These are phyloP conservation scores for Probosciger aterrimus DNA, from an alignment of 2,113 vertebrate species.

Conservation along the genomic window DNA sequence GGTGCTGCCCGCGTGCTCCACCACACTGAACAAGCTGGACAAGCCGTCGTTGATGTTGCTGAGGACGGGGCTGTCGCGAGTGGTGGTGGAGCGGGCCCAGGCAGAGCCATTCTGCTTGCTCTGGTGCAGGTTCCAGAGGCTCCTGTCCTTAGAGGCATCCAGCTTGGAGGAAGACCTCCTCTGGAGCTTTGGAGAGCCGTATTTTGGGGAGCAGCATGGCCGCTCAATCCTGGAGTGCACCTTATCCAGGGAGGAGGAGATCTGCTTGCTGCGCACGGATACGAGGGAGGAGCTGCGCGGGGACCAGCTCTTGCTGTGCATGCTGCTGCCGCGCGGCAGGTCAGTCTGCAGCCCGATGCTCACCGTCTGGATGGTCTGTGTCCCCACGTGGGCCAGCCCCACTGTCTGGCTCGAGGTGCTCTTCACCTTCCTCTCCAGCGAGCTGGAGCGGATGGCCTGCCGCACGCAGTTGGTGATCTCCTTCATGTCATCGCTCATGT, in stretches of 20 bases:
- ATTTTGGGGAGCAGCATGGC: conserved; percentile 95
- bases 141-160: conserved; percentile 87
- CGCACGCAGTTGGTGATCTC: conserved; percentile 98
- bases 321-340: conserved; percentile 68
- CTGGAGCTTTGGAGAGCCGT: conserved; percentile 93
- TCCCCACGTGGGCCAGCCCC: conserved; percentile 81
- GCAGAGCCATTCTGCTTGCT: conserved; percentile 89
- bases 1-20: conserved; percentile 89
- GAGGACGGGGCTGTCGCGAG: conserved; percentile 93
- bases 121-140: conserved; percentile 93
- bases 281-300: conserved; percentile 85
- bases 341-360: conserved; percentile 93
- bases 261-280: conserved; percentile 90
- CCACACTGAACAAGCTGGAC: conserved; percentile 95
- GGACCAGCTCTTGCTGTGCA: conserved; percentile 91
- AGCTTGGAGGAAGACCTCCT: conserved; percentile 91
- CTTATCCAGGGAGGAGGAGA: conserved; percentile 94
- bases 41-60: conserved; percentile 92
- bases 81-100: conserved; percentile 98
- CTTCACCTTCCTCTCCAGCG: conserved; percentile 91
- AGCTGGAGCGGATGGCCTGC: conserved; percentile 94
- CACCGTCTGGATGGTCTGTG: conserved; percentile 86
- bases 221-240: conserved; percentile 92
- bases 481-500: conserved; percentile 98
- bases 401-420: conserved; percentile 85